phyloP scores from a whole-genome alignment of 1,140 invertebrate genomes.

The Lepidurus apus region DNA sequence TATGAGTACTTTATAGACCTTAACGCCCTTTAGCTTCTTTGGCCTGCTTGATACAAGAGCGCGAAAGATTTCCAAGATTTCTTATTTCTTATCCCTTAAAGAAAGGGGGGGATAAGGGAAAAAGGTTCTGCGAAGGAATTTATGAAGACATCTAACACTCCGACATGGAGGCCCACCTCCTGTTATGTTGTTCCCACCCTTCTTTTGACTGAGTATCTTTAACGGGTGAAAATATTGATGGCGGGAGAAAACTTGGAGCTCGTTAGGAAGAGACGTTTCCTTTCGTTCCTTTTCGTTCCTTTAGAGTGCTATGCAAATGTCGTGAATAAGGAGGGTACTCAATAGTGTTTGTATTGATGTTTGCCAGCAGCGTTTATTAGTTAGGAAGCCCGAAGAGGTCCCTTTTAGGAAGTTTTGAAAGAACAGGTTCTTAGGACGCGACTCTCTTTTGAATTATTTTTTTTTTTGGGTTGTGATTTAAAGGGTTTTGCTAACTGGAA shows the following conservation, averaged over 20 bases:
- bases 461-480: too few relatives aligned
- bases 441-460: not conserved
- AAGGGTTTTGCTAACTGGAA: too few relatives aligned
- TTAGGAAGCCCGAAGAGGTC: not conserved
- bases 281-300: too few relatives aligned
- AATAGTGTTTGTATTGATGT: not conserved
- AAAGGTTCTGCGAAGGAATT: not conserved
- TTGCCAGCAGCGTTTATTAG: not conserved
- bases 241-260: not conserved
- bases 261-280: not conserved
- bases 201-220: conserved; percentile 7
- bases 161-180: conserved; percentile 16
- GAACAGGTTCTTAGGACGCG: not conserved
- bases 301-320: not conserved
- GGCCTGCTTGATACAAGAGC: too few relatives aligned
- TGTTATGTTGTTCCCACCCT: conserved; percentile 19
- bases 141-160: conserved; percentile 15
- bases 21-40: conserved; percentile 1
- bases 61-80: not conserved
- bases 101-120: not conserved
- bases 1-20: conserved; percentile 6
- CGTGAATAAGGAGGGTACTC: not conserved
- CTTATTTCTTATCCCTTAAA: not conserved
- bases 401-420: not conserved
- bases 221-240: conserved; percentile 11